A percentile compares a stretch with the other conserved stretches of the same genome.
Evolutionary conservation across 30 jellyfish, hydroid and myxozoan species (phyloP).

Genomic region (Hydra vulgaris): DNA sequence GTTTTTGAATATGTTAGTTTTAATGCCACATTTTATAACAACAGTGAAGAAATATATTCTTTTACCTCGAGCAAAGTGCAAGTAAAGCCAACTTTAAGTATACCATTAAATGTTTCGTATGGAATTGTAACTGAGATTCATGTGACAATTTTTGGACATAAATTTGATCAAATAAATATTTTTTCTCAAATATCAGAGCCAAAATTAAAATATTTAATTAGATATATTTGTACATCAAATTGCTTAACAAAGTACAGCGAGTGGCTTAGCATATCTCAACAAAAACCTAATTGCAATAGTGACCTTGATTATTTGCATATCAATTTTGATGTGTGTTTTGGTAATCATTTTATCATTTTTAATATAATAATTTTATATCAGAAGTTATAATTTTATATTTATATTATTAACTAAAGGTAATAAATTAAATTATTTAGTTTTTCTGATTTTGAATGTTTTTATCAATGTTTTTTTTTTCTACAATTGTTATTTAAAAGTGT

Average conservation of each 20-base stretch:
- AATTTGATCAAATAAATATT: neutral
- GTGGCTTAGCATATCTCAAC: neutral
- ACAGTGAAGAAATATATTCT: neutral
- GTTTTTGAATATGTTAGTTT: neutral
- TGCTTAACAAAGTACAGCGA: neutral
- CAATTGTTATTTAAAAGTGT: neutral
- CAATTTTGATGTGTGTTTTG: neutral
- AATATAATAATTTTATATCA: too few relatives aligned
- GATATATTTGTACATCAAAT: neutral
- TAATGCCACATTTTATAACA: neutral
- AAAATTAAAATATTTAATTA: too few relatives aligned
- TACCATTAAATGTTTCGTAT: neutral
- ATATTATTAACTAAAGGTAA: too few relatives aligned
- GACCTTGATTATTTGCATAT: neutral
- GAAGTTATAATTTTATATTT: too few relatives aligned
- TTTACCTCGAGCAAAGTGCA: neutral
- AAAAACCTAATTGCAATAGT: neutral
- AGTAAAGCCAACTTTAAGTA: neutral
- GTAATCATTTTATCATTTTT: neutral
- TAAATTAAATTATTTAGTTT: too few relatives aligned
- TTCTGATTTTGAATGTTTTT: neutral
- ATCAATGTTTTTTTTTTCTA: too few relatives aligned
- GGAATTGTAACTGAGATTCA: too few relatives aligned
- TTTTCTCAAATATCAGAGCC: neutral
- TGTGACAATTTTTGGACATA: neutral